These are phyloP conservation scores for Heliconius charithonia DNA, from an alignment of 2,888 invertebrate genomes.

Conservation along the genomic window DNA sequence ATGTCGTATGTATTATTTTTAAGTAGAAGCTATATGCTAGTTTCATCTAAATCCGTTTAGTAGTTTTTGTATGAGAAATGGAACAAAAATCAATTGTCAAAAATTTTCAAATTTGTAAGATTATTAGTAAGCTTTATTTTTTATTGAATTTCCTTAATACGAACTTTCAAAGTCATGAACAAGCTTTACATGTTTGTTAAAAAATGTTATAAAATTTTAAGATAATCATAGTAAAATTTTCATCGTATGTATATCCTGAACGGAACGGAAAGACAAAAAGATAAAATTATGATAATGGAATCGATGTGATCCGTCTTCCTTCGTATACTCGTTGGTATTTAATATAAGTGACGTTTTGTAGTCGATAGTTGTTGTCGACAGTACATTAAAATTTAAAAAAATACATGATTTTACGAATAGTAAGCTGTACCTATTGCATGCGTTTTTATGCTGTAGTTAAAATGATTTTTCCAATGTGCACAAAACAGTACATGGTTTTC, in stretches of 20 bases:
- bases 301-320: slow-evolving; percentile 46
- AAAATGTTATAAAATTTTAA: neutral
- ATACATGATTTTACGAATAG: too few species aligned
- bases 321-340: slow-evolving; percentile 45
- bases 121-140: neutral
- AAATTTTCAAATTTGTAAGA: too few species aligned
- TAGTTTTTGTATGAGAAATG: too few species aligned
- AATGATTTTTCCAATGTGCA: too few species aligned
- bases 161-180: neutral
- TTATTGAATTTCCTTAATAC: neutral
- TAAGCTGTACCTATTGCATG: too few species aligned
- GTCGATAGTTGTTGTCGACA: neutral
- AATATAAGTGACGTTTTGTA: slow-evolving; percentile 36
- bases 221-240: slow-evolving; percentile 3
- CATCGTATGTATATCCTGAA: slow-evolving; percentile 30
- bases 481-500: too few species aligned
- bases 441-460: too few species aligned
- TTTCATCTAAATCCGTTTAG: too few species aligned
- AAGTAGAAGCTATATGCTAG: too few species aligned
- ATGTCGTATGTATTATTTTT: too few species aligned
- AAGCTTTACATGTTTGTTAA: neutral
- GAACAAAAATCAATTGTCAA: too few species aligned
- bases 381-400: too few species aligned
- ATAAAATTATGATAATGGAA: slow-evolving; percentile 50
- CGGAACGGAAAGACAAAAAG: slow-evolving; percentile 46